phyloP scores from a whole-genome alignment of 23 tunicate species.

The Halocynthia roretzi region DNA sequence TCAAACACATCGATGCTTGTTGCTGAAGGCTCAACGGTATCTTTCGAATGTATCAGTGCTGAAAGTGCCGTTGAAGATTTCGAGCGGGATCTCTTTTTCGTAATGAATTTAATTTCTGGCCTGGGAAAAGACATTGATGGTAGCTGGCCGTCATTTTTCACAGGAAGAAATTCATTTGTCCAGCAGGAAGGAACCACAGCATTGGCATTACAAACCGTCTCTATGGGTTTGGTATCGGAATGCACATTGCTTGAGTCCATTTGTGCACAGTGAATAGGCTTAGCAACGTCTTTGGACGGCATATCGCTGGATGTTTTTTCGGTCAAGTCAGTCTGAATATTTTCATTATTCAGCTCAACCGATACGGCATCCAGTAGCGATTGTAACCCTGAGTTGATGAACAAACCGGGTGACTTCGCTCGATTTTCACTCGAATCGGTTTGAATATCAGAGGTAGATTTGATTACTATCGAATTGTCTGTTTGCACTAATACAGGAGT shows the following conservation, averaged over 20 bases:
- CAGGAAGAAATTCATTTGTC: too few species aligned
- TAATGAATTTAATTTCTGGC: slow-evolving; percentile 4
- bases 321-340: background rate
- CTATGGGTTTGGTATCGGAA: background rate
- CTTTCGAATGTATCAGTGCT: background rate
- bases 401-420: background rate
- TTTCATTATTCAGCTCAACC: slow-evolving; percentile 19
- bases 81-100: slow-evolving; percentile 11
- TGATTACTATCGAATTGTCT: too few species aligned
- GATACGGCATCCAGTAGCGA: slow-evolving; percentile 20
- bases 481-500: too few species aligned
- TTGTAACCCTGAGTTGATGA: slow-evolving; percentile 8
- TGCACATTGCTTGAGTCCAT: background rate
- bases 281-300: background rate
- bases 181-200: too few species aligned
- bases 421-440: background rate
- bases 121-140: slow-evolving; percentile 22
- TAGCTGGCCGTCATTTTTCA: slow-evolving; percentile 4
- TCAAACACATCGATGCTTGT: background rate
- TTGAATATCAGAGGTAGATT: background rate
- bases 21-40: background rate
- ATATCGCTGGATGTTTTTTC: background rate
- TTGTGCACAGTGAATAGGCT: background rate
- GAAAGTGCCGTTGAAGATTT: background rate
- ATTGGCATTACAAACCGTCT: background rate